A percentile compares a stretch with the other conserved stretches of the same genome.
Conservation (phyloP, 1,140 invertebrate species). For the Amyelois transitella region DNA sequence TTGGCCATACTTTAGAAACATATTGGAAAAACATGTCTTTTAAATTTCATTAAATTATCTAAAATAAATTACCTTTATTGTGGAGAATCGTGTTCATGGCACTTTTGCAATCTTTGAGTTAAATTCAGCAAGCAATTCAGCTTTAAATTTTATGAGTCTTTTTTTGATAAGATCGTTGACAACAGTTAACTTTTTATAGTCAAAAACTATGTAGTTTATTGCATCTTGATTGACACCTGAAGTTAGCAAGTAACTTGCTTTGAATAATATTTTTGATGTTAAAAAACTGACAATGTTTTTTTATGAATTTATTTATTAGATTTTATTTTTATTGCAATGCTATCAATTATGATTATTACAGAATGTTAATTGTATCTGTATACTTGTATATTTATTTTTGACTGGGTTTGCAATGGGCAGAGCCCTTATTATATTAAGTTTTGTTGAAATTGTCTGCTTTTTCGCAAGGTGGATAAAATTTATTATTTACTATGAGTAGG, state of each 20-base stretch:
- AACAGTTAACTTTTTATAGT: not conserved
- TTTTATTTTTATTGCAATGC: not conserved
- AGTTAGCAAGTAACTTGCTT: too few species aligned
- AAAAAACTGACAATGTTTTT: too few species aligned
- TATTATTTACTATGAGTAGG: not conserved
- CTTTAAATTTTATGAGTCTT: not conserved
- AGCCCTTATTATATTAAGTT: not conserved
- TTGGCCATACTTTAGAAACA: too few species aligned
- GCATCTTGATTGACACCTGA: too few species aligned
- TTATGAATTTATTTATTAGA: not conserved
- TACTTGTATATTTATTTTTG: constrained; percentile 1
- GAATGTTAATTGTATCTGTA: not conserved
- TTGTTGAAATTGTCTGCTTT: not conserved
- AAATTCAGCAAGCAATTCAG: not conserved
- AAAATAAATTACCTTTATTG: too few species aligned
- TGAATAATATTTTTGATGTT: too few species aligned
- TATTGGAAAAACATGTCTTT: too few species aligned
- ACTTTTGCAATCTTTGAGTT: too few species aligned
- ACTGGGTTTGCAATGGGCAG: constrained; percentile 2
- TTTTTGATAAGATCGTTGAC: not conserved
- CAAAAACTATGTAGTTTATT: too few species aligned
- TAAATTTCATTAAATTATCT: too few species aligned
- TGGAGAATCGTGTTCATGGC: too few species aligned
- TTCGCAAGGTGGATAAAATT: not conserved
- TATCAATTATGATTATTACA: not conserved